phyloP scores from a whole-genome alignment of 2,888 invertebrate species.

The Drosophila multiciliata region DNA sequence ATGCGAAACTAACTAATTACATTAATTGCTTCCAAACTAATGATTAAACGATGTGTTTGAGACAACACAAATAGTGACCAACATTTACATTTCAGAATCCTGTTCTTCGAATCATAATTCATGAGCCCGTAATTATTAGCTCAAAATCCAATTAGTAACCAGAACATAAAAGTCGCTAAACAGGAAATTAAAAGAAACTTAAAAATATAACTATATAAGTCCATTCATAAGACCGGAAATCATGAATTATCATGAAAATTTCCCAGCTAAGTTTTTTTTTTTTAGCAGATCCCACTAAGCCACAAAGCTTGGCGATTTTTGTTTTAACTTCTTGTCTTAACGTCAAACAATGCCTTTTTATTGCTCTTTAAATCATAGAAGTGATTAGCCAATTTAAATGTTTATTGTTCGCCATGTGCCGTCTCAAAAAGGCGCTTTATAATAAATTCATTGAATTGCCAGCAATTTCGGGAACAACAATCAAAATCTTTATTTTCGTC shows the following conservation, averaged over 20 bases:
- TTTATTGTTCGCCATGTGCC: slow-evolving; percentile 46
- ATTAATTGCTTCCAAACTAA: slow-evolving; percentile 58
- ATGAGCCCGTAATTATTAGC: slow-evolving; percentile 25
- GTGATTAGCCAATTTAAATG: slow-evolving; percentile 60
- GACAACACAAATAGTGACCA: slow-evolving; percentile 16
- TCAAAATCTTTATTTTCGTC: slow-evolving; percentile 15
- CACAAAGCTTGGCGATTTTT: slow-evolving; percentile 19
- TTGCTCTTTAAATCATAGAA: slow-evolving; percentile 43
- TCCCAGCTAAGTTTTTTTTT: neutral
- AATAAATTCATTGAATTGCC: slow-evolving; percentile 28
- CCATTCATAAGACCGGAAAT: slow-evolving; percentile 22
- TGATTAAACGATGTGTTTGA: slow-evolving; percentile 59
- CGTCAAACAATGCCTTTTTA: slow-evolving; percentile 39
- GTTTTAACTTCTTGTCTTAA: slow-evolving; percentile 49
- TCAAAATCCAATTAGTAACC: slow-evolving; percentile 26
- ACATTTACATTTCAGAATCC: slow-evolving; percentile 6
- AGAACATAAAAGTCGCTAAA: slow-evolving; percentile 18
- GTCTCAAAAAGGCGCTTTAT: slow-evolving; percentile 3
- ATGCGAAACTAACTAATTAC: slow-evolving; percentile 61
- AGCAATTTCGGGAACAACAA: slow-evolving; percentile 14
- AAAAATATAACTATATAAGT: slow-evolving; percentile 11
- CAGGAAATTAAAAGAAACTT: slow-evolving; percentile 1
- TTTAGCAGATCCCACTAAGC: neutral
- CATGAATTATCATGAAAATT: slow-evolving; percentile 7
- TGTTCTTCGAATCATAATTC: slow-evolving; percentile 25